Conservation (phyloP, 1,140 invertebrate species). For the Hycleus cichorii region DNA sequence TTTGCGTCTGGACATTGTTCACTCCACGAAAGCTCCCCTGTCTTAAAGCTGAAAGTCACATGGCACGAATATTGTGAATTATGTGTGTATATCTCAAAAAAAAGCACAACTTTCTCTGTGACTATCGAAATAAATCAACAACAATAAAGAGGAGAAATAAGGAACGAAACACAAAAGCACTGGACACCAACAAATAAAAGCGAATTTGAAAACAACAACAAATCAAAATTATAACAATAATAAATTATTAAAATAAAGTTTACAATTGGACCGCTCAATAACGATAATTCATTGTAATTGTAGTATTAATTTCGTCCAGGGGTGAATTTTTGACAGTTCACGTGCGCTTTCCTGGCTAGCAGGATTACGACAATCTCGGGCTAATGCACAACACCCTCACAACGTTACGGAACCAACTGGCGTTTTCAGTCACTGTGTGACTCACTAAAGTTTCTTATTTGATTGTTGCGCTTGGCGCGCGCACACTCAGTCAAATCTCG, state of each 20-base stretch:
- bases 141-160: conserved; percentile 6
- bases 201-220: neutral
- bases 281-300: too few species aligned
- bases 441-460: conserved; percentile 14
- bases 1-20: conserved; percentile 51
- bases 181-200: conserved; percentile 5
- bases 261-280: too few species aligned
- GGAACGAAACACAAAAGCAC: conserved; percentile 10
- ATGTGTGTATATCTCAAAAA: conserved; percentile 9
- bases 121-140: neutral
- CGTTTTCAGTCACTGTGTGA: neutral
- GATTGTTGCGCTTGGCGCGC: conserved; percentile 16
- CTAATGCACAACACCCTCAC: conserved; percentile 1
- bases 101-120: conserved; percentile 12
- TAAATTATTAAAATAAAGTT: neutral
- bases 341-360: conserved; percentile 1
- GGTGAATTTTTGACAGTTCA: conserved; percentile 1
- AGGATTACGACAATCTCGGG: neutral
- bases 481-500: conserved; percentile 9
- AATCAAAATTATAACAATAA: neutral
- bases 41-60: conserved; percentile 26
- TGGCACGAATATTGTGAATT: conserved; percentile 15
- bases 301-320: too few species aligned
- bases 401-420: conserved; percentile 11
- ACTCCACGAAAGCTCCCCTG: conserved; percentile 6